A percentile compares a stretch with the other conserved stretches of the same genome.
These are phyloP conservation scores for Macaria liturata DNA, from an alignment of 2,888 invertebrate species.

Conservation along the genomic window DNA sequence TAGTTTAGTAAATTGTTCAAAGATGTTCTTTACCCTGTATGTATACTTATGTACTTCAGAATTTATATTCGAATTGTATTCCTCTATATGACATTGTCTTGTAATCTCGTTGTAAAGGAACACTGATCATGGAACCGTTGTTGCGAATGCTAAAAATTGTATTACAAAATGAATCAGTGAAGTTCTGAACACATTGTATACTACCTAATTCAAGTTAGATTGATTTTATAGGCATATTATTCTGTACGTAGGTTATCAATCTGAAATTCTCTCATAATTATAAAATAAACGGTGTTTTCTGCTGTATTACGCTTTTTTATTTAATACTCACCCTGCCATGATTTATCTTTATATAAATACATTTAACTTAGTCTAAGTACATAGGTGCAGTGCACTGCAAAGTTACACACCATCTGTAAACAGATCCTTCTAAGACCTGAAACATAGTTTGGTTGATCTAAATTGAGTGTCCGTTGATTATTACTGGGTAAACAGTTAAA, in stretches of 20 bases:
- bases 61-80: constrained; percentile 71
- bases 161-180: constrained; percentile 60
- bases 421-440: too few relatives aligned
- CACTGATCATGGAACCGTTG: constrained; percentile 56
- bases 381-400: too few relatives aligned
- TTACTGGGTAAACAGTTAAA: too few relatives aligned
- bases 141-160: constrained; percentile 49
- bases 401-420: too few relatives aligned
- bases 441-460: too few relatives aligned
- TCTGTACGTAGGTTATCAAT: constrained; percentile 84
- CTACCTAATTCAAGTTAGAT: constrained; percentile 73
- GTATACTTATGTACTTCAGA: constrained; percentile 65
- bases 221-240: constrained; percentile 81
- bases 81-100: constrained; percentile 67
- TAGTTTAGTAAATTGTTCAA: constrained; percentile 70
- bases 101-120: constrained; percentile 77
- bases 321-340: constrained; percentile 5
- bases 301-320: constrained; percentile 64
- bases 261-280: constrained; percentile 84
- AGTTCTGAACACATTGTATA: constrained; percentile 68
- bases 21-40: constrained; percentile 54
- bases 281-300: constrained; percentile 85
- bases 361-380: too few relatives aligned
- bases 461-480: too few relatives aligned
- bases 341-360: too few relatives aligned